A percentile compares a stretch with the other conserved stretches of the same genome.
These are phyloP conservation scores for Ceraclea dissimilis DNA, from an alignment of 2,888 invertebrate species.

Conservation along the genomic window DNA sequence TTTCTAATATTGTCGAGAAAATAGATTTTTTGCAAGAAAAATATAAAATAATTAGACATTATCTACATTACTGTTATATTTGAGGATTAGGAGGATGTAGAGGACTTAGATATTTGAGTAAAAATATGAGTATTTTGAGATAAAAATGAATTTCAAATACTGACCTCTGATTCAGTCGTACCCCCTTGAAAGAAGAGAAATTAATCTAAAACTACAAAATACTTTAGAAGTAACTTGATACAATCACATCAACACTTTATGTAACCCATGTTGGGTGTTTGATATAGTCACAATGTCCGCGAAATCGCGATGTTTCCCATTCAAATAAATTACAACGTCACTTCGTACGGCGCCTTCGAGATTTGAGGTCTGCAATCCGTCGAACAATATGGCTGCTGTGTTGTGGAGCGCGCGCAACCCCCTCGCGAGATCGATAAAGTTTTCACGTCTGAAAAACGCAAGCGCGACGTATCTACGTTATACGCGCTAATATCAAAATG, in stretches of 20 bases:
- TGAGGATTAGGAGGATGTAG: too few species aligned
- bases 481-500: neutral
- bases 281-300: neutral
- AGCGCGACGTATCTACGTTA: neutral
- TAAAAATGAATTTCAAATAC: too few species aligned
- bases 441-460: neutral
- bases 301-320: neutral
- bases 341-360: neutral
- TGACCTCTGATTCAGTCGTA: too few species aligned
- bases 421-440: neutral
- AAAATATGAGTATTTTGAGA: too few species aligned
- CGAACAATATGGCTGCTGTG: neutral
- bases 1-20: too few species aligned
- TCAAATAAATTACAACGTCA: neutral
- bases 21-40: too few species aligned
- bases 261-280: neutral
- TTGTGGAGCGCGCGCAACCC: neutral
- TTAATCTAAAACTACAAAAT: neutral
- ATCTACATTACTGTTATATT: too few species aligned
- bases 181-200: neutral
- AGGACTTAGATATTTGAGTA: too few species aligned
- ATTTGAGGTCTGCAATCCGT: neutral
- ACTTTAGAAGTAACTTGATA: neutral
- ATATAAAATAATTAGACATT: too few species aligned
- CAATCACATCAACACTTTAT: slow-evolving; percentile 1